Base-by-base conservation (phyloP, 2,888 invertebrate species). In the Elegia similella region DNA sequence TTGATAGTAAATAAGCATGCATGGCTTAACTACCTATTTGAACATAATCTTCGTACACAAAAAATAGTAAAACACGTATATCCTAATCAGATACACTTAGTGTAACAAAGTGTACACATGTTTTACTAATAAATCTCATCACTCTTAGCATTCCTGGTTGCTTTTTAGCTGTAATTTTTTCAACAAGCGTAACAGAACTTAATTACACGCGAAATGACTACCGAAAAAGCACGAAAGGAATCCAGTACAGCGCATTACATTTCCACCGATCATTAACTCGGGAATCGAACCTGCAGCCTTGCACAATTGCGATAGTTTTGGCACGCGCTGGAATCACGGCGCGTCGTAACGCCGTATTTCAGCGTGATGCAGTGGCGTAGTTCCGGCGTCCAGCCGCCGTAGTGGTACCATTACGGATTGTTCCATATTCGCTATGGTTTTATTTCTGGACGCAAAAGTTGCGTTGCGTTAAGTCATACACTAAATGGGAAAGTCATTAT, bases 231-330 rank as follows among this genome's bases (percentile, higher is more conserved):
- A 10, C 1, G 38, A 12, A n/a, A 38, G 12, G 5, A 46, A 29
- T 46, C 8, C n/a, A 17, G 10, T 23, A 12, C 46, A 46, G 10
- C 59, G 55, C 55, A 59, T 54, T 61, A 63, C 60, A 61, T 56
- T 54, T 42, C 52, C 43, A 15, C 53, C 48, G 47, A 60, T 48
- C 50, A 52, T 57, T 55, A 57, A 53, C 52, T 55, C 46, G 55
- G 38, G 67, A 23, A 68, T 69, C 64, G 65, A 67, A 63, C 66
- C 54, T 56, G 59, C 62, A 65, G 64, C 64, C 63, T 69, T 67
- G 67, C 30, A 66, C 63, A 67, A 70, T 66, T 64, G 65, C 64
- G 56, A 65, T 61, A 61, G 67, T 67, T 68, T 70, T 68, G 72
- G 73, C 72, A 69, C 64, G 61, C 29, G 10, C 29, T 16, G 32